Conservation (phyloP, 2,113 vertebrate species). For the Dicaeum eximium region DNA sequence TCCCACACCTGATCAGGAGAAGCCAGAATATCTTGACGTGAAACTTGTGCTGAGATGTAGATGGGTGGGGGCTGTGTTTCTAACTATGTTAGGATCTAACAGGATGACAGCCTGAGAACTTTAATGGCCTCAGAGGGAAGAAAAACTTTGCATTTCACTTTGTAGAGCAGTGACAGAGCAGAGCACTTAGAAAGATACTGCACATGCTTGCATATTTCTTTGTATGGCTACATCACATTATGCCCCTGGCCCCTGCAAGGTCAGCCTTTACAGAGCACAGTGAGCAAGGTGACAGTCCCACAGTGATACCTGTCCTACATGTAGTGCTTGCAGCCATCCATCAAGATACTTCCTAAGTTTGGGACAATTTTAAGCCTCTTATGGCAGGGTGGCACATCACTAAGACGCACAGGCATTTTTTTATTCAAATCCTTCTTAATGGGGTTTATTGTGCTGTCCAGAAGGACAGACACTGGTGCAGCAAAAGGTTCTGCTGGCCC, state of each 20-base stretch:
- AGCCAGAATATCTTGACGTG: not conserved
- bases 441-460: not conserved
- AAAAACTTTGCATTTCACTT: not conserved
- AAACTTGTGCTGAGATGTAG: not conserved
- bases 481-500: not conserved
- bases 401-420: not conserved
- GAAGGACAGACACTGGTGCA: not conserved
- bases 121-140: not conserved
- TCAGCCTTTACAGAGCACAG: not conserved
- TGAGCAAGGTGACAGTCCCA: not conserved
- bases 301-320: not conserved
- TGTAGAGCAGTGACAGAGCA: not conserved
- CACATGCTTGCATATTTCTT: not conserved
- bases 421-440: not conserved
- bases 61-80: not conserved
- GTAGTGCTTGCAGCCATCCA: not conserved
- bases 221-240: not conserved
- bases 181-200: not conserved
- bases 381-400: not conserved
- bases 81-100: not conserved
- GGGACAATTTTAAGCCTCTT: not conserved
- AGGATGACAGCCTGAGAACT: not conserved
- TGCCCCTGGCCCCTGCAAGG: not conserved
- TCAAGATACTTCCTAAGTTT: not conserved
- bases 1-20: not conserved